Percentiles rank a stretch among this genome's conserved stretches.
These are phyloP conservation scores for Gonioctena quinquepunctata DNA, from an alignment of 1,140 invertebrate genomes.

Conservation along the genomic window DNA sequence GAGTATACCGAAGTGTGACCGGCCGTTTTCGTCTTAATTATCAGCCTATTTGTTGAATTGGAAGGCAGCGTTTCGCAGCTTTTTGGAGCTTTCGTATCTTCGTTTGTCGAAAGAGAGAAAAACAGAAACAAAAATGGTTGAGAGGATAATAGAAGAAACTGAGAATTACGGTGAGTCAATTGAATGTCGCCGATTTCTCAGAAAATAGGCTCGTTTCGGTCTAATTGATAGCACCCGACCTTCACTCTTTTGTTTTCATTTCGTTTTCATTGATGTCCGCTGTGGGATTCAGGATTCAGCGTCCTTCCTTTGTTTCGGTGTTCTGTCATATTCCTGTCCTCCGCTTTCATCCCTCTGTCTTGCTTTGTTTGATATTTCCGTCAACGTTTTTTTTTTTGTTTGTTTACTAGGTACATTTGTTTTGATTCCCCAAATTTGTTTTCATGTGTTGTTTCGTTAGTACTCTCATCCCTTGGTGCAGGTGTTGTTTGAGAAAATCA, in stretches of 20 bases:
- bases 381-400: not conserved
- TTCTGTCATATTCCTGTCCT: not conserved
- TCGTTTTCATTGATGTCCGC: too few relatives aligned
- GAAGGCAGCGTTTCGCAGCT: slow-evolving; percentile 12
- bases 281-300: too few relatives aligned
- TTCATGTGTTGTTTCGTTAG: too few relatives aligned
- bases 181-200: too few relatives aligned
- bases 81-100: not conserved
- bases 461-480: too few relatives aligned
- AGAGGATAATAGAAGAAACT: slow-evolving; percentile 51
- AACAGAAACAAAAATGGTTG: slow-evolving; percentile 47
- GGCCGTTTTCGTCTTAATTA: slow-evolving; percentile 33
- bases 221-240: too few relatives aligned
- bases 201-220: too few relatives aligned
- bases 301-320: not conserved
- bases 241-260: not conserved
- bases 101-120: slow-evolving; percentile 14
- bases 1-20: slow-evolving; percentile 36
- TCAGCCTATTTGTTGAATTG: slow-evolving; percentile 3
- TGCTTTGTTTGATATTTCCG: not conserved
- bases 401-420: too few relatives aligned
- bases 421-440: not conserved
- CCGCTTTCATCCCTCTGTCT: not conserved
- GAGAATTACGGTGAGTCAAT: slow-evolving; percentile 43
- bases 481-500: too few relatives aligned